Percentiles rank a stretch among this genome's conserved stretches.
Conservation (phyloP, 1,140 invertebrate species). For the Drosophila kohkoa region DNA sequence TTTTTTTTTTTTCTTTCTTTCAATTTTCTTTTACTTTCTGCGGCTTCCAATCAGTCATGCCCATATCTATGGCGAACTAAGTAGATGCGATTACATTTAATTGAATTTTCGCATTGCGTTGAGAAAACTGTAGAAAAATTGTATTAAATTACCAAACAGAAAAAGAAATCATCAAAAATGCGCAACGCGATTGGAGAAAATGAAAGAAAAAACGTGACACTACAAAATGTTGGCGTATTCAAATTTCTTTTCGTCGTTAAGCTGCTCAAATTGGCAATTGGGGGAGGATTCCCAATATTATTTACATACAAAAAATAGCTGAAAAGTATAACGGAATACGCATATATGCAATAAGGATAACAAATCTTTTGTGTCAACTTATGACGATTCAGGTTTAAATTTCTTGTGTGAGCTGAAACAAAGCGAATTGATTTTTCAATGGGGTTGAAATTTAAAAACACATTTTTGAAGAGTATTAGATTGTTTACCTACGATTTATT, state of each 20-base stretch:
- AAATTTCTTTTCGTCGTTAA: slow-evolving; percentile 58
- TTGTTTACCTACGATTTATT: background rate
- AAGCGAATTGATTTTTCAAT: background rate
- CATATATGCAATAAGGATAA: slow-evolving; percentile 12
- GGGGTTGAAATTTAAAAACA: background rate
- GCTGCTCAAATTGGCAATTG: slow-evolving; percentile 35
- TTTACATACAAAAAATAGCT: slow-evolving; percentile 6
- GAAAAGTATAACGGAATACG: slow-evolving; percentile 13
- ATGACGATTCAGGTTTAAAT: slow-evolving; percentile 1
- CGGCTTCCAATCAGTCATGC: slow-evolving; percentile 69
- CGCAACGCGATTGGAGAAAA: slow-evolving; percentile 56
- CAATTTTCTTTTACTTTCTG: background rate
- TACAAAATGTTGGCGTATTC: slow-evolving; percentile 64
- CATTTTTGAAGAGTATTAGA: background rate
- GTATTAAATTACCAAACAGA: slow-evolving; percentile 73
- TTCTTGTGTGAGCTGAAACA: background rate
- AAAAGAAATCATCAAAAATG: slow-evolving; percentile 68
- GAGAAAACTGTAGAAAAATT: slow-evolving; percentile 56
- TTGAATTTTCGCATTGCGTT: slow-evolving; percentile 64
- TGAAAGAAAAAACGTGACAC: slow-evolving; percentile 72
- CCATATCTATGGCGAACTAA: slow-evolving; percentile 38
- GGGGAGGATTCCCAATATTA: slow-evolving; percentile 25
- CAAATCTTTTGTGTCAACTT: slow-evolving; percentile 19
- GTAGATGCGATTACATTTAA: slow-evolving; percentile 82
- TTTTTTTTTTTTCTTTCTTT: slow-evolving; percentile 16